phyloP scores from a whole-genome alignment of 1,140 invertebrate genomes.

The Microplitis mediator region DNA sequence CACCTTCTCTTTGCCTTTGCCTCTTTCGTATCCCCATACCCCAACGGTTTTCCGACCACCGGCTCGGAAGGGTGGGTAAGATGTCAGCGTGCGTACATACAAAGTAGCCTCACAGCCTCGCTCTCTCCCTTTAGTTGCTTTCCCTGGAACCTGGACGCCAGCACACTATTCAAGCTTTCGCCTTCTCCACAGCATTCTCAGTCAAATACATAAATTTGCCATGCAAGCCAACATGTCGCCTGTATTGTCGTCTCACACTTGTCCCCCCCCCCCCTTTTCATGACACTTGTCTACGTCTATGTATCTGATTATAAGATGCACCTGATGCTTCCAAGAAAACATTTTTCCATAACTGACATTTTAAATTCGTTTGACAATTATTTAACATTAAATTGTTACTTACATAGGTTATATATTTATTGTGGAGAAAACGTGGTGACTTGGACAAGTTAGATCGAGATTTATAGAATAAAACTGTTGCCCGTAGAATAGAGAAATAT shows the following conservation, averaged over 20 bases:
- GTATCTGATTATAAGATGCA: slow-evolving; percentile 8
- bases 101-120: slow-evolving; percentile 52
- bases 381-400: background rate
- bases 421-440: background rate
- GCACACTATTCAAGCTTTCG: background rate
- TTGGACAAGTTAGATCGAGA: slow-evolving; percentile 14
- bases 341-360: too few species aligned
- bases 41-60: slow-evolving; percentile 36
- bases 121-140: slow-evolving; percentile 4
- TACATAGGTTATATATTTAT: background rate
- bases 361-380: too few species aligned
- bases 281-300: background rate
- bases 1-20: slow-evolving; percentile 39
- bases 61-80: slow-evolving; percentile 55
- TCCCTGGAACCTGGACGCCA: slow-evolving; percentile 9
- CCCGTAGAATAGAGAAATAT: background rate
- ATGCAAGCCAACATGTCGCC: slow-evolving; percentile 18
- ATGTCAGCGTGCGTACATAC: slow-evolving; percentile 62
- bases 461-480: slow-evolving; percentile 24
- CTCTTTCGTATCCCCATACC: slow-evolving; percentile 34
- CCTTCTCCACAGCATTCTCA: background rate
- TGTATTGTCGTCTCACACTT: background rate
- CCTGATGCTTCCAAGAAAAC: background rate
- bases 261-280: background rate
- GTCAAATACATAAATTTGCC: slow-evolving; percentile 27